Evolutionary conservation across 2,888 invertebrate species (phyloP).

Genomic region (Parthenolecanium corni): DNA sequence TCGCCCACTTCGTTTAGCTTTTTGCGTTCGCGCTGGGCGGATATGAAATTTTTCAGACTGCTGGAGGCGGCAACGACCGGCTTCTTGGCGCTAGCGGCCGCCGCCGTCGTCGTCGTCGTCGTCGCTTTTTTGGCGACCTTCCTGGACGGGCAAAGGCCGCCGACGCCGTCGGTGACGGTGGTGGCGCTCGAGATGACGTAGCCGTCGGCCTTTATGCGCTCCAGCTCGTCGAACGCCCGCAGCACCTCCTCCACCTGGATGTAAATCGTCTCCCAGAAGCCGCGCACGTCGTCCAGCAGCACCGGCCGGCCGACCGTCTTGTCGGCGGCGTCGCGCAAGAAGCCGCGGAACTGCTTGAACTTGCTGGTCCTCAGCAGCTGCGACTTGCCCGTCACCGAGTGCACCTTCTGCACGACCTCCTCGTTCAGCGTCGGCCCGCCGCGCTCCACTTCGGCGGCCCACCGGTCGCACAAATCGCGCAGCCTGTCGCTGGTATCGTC

Average conservation of each 20-base stretch:
- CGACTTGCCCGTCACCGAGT: constrained; percentile 19
- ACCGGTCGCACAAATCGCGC: constrained; percentile 16
- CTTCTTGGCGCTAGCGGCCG: not conserved
- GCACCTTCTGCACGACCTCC: constrained; percentile 18
- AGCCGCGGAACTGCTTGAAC: constrained; percentile 14
- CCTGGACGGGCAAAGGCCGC: not conserved
- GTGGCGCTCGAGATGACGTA: not conserved
- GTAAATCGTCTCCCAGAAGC: constrained; percentile 24
- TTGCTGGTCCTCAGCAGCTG: constrained; percentile 20
- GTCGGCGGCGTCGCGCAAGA: not conserved
- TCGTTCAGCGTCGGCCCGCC: constrained; percentile 9
- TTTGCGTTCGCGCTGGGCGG: constrained; percentile 16
- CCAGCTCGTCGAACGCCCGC: constrained; percentile 11
- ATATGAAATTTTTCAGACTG: constrained; percentile 17
- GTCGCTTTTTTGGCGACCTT: not conserved
- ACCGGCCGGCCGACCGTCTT: constrained; percentile 19
- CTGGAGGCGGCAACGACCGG: constrained; percentile 11
- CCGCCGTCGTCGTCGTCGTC: not conserved
- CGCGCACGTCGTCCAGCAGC: constrained; percentile 14
- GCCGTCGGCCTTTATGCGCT: constrained; percentile 1
- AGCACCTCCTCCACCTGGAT: constrained; percentile 14
- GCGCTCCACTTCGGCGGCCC: constrained; percentile 1
- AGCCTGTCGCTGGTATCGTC: constrained; percentile 10
- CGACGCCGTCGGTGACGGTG: constrained; percentile 5
- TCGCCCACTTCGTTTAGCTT: constrained; percentile 2